These are phyloP conservation scores for Rhinella marina DNA, from an alignment of 2,797 vertebrate species.

Conservation along the genomic window DNA sequence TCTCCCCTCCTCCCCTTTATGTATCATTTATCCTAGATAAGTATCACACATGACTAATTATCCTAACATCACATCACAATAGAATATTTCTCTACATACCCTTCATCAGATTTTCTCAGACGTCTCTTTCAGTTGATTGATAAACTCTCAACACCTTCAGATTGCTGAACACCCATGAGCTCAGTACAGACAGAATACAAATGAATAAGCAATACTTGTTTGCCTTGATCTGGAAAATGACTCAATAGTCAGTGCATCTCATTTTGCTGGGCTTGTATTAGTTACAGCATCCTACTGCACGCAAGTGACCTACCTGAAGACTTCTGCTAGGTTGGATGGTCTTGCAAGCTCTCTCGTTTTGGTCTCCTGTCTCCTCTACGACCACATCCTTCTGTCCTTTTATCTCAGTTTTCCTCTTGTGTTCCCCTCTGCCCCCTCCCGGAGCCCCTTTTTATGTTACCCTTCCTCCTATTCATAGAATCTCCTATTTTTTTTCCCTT, in stretches of 20 bases:
- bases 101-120: not conserved
- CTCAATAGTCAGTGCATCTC: slow-evolving; percentile 47
- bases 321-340: not conserved
- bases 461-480: slow-evolving; percentile 54
- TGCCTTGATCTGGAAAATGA: slow-evolving; percentile 50
- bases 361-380: not conserved
- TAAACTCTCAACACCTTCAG: slow-evolving; percentile 8
- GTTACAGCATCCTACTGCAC: slow-evolving; percentile 51
- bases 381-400: slow-evolving; percentile 37
- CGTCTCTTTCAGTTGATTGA: not conserved
- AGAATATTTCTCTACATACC: slow-evolving; percentile 33
- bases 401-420: slow-evolving; percentile 21
- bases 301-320: slow-evolving; percentile 44
- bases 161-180: slow-evolving; percentile 12
- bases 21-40: not conserved
- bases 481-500: slow-evolving; percentile 30
- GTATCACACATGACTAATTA: not conserved
- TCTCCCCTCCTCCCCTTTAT: not conserved
- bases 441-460: slow-evolving; percentile 46
- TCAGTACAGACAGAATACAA: slow-evolving; percentile 25
- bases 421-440: slow-evolving; percentile 25
- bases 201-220: slow-evolving; percentile 49
- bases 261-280: slow-evolving; percentile 52
- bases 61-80: not conserved
- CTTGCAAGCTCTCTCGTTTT: not conserved